Conservation (phyloP, 2,113 vertebrate species). For the Embiotoca jacksoni region DNA sequence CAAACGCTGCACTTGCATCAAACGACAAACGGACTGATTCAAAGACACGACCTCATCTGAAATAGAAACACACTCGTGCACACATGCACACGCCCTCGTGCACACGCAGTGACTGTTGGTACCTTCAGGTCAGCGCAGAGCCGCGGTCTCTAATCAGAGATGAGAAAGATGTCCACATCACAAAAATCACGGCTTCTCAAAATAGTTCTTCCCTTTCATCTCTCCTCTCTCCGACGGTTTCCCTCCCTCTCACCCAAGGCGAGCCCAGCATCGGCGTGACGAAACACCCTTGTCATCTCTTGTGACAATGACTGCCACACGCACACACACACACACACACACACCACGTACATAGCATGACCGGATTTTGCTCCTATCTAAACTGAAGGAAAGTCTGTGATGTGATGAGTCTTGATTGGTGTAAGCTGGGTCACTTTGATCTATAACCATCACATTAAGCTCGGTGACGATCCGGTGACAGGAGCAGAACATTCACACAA, state of each 20-base stretch:
- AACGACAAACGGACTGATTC: conserved; percentile 40
- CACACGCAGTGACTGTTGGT: neutral
- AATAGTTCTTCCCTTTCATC: conserved; percentile 65
- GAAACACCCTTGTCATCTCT: conserved; percentile 64
- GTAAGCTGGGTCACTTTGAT: conserved; percentile 65
- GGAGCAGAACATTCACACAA: conserved; percentile 24
- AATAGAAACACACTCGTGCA: conserved; percentile 17
- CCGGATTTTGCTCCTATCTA: conserved; percentile 38
- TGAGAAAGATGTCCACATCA: conserved; percentile 65
- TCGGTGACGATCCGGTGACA: conserved; percentile 9
- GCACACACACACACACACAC: neutral
- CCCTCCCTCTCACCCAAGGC: conserved; percentile 48
- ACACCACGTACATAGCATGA: conserved; percentile 20
- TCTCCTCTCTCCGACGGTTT: conserved; percentile 28
- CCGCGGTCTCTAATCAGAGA: conserved; percentile 62
- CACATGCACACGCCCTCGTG: neutral
- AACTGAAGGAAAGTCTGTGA: conserved; percentile 49
- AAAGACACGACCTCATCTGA: conserved; percentile 26
- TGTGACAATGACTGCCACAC: conserved; percentile 41
- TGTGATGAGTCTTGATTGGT: conserved; percentile 57
- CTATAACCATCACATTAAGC: conserved; percentile 46
- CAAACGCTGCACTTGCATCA: conserved; percentile 28
- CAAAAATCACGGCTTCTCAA: conserved; percentile 65
- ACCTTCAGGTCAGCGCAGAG: conserved; percentile 60
- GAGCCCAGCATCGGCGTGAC: conserved; percentile 34